Conservation (phyloP, 2,888 invertebrate species). For the Maniola hyperantus region DNA sequence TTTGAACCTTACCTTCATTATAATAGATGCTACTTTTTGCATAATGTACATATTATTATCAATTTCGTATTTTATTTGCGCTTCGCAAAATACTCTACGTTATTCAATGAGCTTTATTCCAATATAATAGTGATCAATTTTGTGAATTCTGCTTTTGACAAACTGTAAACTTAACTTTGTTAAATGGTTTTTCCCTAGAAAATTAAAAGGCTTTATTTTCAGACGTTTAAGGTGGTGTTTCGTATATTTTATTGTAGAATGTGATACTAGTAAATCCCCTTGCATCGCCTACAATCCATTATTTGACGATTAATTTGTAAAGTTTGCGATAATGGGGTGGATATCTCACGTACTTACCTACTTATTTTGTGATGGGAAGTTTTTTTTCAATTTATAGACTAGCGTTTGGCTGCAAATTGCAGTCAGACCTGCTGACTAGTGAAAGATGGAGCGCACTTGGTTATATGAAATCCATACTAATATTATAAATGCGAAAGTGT, state of each 20-base stretch:
- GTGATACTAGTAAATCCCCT: conserved; percentile 30
- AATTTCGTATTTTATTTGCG: not conserved
- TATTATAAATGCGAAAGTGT: too few species aligned
- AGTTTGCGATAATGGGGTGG: conserved; percentile 37
- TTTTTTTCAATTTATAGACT: not conserved
- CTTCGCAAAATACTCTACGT: not conserved
- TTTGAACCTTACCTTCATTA: conserved; percentile 21
- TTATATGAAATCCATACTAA: too few species aligned
- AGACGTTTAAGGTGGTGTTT: conserved; percentile 1
- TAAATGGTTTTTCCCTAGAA: not conserved
- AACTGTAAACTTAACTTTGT: conserved; percentile 1
- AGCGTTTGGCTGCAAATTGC: not conserved
- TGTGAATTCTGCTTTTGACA: not conserved
- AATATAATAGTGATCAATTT: conserved; percentile 13
- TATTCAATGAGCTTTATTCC: not conserved
- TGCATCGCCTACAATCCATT: conserved; percentile 39
- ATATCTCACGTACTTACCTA: too few species aligned
- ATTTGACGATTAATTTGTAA: conserved; percentile 58
- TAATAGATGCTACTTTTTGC: conserved; percentile 10
- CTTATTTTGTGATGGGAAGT: conserved; percentile 10
- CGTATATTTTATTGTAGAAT: conserved; percentile 8
- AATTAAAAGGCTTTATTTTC: not conserved
- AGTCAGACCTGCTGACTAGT: not conserved
- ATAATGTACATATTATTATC: conserved; percentile 3
- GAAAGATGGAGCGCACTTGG: not conserved